Percentiles rank a stretch among this genome's conserved stretches.
phyloP scores from a whole-genome alignment of 2,113 vertebrate species.

The Peucedramus taeniatus region DNA sequence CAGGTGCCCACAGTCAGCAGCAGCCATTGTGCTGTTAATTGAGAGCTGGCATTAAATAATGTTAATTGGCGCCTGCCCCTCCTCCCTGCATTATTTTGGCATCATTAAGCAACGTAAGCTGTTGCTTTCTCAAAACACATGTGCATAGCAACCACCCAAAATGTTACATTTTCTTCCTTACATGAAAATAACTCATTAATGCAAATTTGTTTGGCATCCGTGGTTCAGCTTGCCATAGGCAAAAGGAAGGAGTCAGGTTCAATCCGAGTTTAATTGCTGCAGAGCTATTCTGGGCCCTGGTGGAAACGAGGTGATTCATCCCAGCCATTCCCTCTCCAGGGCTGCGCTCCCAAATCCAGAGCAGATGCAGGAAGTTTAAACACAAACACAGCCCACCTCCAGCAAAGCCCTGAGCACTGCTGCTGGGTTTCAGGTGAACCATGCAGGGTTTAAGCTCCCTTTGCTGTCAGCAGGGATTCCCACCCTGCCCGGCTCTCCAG shows the following conservation, averaged over 20 bases:
- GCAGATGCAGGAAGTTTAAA: not conserved
- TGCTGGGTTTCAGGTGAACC: too few species aligned
- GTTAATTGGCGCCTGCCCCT: not conserved
- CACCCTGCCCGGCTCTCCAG: not conserved
- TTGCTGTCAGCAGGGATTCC: rapidly evolving
- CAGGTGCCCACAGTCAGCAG: not conserved
- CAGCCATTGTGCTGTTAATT: not conserved
- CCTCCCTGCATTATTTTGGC: not conserved
- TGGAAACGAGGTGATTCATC: not conserved
- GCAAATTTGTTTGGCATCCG: not conserved
- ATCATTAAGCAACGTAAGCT: not conserved
- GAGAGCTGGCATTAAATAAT: not conserved
- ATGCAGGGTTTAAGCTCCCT: not conserved
- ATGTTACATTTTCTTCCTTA: not conserved
- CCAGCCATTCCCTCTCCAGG: not conserved
- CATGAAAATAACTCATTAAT: conserved; percentile 14
- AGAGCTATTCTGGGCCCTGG: not conserved
- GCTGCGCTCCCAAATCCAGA: not conserved
- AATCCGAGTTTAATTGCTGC: conserved; percentile 27
- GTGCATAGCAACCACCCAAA: not conserved
- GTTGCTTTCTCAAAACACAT: not conserved
- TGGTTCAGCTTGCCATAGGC: not conserved
- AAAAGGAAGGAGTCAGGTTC: conserved; percentile 21
- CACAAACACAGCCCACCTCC: not conserved
- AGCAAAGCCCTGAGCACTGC: not conserved